These are phyloP conservation scores for Phoeniculus purpureus DNA, from an alignment of 2,797 vertebrate species.

Conservation along the genomic window DNA sequence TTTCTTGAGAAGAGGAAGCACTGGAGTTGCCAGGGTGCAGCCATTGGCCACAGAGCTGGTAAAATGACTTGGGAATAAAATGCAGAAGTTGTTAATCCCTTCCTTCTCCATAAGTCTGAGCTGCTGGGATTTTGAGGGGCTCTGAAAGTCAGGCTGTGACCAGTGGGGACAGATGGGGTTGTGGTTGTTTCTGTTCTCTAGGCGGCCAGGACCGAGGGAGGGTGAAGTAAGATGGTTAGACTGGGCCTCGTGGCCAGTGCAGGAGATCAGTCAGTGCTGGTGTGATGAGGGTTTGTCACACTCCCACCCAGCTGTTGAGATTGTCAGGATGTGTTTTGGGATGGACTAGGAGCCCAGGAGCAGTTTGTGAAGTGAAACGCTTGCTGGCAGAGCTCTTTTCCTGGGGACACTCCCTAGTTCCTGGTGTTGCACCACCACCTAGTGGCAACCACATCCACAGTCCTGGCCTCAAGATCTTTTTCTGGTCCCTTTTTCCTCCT, in stretches of 20 bases:
- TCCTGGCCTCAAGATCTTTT: not conserved
- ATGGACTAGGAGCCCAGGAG: not conserved
- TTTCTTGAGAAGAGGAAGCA: not conserved
- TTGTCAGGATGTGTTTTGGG: not conserved
- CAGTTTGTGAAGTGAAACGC: not conserved
- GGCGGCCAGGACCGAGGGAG: not conserved
- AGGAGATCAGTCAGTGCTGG: not conserved
- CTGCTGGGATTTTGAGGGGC: not conserved
- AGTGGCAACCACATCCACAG: not conserved
- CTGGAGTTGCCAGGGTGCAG: not conserved
- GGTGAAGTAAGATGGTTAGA: not conserved
- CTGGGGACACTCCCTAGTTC: fast-evolving
- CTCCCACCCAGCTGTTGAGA: fast-evolving
- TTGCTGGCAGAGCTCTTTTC: not conserved
- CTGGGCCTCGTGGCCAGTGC: fast-evolving
- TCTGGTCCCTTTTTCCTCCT: fast-evolving
- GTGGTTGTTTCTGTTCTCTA: not conserved
- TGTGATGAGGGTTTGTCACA: fast-evolving
- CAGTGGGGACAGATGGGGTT: not conserved
- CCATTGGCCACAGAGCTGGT: not conserved
- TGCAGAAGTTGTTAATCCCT: not conserved
- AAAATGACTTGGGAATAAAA: not conserved
- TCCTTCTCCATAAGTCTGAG: not conserved
- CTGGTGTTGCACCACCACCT: slow-evolving; percentile 45
- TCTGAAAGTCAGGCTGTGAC: fast-evolving